Conservation (phyloP, 1,140 invertebrate genomes). For the Sarcophaga peregrina region DNA sequence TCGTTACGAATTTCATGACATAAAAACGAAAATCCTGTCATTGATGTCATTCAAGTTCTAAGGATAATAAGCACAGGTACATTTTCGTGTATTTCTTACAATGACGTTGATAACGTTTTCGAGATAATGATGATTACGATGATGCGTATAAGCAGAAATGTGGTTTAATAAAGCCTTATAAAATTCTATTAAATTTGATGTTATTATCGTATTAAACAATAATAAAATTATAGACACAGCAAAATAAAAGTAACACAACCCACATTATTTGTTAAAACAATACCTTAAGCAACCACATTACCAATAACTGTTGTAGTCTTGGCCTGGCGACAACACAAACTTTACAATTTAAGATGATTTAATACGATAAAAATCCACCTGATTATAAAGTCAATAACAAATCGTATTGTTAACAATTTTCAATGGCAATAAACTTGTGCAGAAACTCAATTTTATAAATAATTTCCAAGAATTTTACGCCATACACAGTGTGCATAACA, state of each 20-base stretch:
- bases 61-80: slow-evolving; percentile 1
- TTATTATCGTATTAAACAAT: slow-evolving; percentile 37
- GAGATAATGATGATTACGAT: background rate
- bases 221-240: slow-evolving; percentile 27
- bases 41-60: slow-evolving; percentile 11
- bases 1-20: slow-evolving; percentile 1
- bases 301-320: background rate
- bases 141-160: background rate
- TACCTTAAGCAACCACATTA: background rate
- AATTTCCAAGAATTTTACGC: no score
- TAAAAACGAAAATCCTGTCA: slow-evolving; percentile 11
- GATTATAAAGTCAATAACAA: no score
- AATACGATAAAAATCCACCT: no score
- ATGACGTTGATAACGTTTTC: background rate
- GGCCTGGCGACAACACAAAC: no score
- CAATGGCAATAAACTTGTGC: background rate
- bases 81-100: background rate
- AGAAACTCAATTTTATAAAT: no score
- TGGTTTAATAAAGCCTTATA: slow-evolving; percentile 18
- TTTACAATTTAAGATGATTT: no score
- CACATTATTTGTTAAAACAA: slow-evolving; percentile 28
- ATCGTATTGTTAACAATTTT: no score
- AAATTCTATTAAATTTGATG: slow-evolving; percentile 38
- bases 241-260: background rate
- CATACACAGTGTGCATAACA: no score